A percentile compares a stretch with the other conserved stretches of the same genome.
These are phyloP conservation scores for Mylabris phalerata DNA, from an alignment of 1,140 invertebrate species.

Conservation along the genomic window DNA sequence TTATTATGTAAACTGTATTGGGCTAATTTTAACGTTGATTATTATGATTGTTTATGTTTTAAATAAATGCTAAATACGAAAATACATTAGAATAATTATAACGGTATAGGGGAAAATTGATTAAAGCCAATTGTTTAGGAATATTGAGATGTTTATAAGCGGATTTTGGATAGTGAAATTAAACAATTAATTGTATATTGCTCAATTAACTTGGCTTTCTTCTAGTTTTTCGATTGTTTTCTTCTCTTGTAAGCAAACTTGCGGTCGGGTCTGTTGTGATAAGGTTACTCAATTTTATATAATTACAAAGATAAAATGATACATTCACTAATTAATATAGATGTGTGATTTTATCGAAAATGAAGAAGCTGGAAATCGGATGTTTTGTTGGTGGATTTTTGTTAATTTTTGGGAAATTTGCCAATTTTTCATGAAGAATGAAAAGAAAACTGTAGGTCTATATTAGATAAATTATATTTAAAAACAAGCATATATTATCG, in stretches of 20 bases:
- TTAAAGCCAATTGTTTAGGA: conserved; percentile 28
- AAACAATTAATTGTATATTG: conserved; percentile 35
- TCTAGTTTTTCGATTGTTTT: conserved; percentile 9
- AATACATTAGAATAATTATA: no score
- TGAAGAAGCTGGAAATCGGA: conserved; percentile 8
- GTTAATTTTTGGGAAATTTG: conserved; percentile 26
- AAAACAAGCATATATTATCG: conserved; percentile 2
- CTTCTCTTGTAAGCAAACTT: not conserved
- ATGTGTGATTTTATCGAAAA: conserved; percentile 14
- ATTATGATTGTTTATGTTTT: conserved; percentile 26
- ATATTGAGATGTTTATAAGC: conserved; percentile 35
- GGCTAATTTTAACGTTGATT: conserved; percentile 35
- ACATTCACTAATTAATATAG: conserved; percentile 21
- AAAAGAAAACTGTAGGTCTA: conserved; percentile 45
- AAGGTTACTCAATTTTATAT: conserved; percentile 16
- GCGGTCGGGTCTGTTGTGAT: conserved; percentile 28
- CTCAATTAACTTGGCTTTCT: conserved; percentile 33
- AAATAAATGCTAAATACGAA: no score
- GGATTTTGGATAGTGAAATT: conserved; percentile 22
- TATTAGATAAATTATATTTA: conserved; percentile 43
- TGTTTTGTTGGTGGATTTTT: conserved; percentile 24
- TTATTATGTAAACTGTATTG: conserved; percentile 37
- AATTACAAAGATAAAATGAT: conserved; percentile 14
- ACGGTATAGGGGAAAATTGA: conserved; percentile 5
- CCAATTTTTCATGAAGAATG: conserved; percentile 43